A percentile compares a stretch with the other conserved stretches of the same genome.
Conservation (phyloP, 2,113 vertebrate species). For the Callocephalon fimbriatum region DNA sequence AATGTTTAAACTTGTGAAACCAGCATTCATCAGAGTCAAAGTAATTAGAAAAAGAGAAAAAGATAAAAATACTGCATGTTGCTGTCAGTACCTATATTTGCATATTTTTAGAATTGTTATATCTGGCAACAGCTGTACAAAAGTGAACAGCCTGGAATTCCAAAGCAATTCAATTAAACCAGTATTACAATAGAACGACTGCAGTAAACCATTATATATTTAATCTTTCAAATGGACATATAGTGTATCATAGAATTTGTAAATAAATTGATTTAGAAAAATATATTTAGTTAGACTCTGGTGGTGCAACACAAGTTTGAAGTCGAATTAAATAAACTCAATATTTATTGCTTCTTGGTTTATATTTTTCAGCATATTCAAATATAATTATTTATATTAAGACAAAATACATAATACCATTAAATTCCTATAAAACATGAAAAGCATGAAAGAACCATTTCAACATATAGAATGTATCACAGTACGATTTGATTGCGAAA, state of each 20-base stretch:
- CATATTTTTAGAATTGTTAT: slow-evolving; percentile 6
- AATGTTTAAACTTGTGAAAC: neutral
- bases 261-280: neutral
- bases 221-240: neutral
- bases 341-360: neutral
- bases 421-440: neutral
- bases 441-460: neutral
- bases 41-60: neutral
- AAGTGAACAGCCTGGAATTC: neutral
- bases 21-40: neutral
- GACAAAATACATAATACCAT: neutral
- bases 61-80: neutral
- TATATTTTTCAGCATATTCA: neutral
- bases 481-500: neutral
- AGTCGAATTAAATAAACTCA: neutral
- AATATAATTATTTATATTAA: neutral
- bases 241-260: neutral
- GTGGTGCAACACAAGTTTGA: neutral
- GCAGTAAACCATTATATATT: neutral
- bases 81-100: neutral
- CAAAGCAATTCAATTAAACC: neutral
- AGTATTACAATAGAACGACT: neutral
- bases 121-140: neutral
- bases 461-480: neutral
- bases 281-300: neutral